Percentiles rank a stretch among this genome's conserved stretches.
Conservation (phyloP, 2,888 invertebrate species). For the Biston stratarius region DNA sequence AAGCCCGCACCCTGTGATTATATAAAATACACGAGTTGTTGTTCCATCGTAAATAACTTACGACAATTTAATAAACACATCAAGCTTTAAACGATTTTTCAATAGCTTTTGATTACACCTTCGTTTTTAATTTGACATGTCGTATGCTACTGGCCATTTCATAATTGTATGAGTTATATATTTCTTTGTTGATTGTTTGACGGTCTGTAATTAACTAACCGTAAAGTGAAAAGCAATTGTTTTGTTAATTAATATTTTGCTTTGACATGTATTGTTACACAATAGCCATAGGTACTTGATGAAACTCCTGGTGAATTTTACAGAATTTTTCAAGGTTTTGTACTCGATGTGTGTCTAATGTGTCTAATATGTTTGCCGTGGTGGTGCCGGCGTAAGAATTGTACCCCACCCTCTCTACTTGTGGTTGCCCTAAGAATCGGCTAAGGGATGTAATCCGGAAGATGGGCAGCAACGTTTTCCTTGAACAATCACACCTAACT, state of each 20-base stretch:
- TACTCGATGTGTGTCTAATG: too few species aligned
- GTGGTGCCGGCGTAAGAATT: too few species aligned
- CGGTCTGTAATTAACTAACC: constrained; percentile 43
- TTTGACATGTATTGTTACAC: constrained; percentile 17
- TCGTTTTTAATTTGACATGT: constrained; percentile 76
- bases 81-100: constrained; percentile 78
- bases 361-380: too few species aligned
- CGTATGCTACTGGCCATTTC: constrained; percentile 63
- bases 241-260: constrained; percentile 29
- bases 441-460: too few species aligned
- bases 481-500: too few species aligned
- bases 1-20: constrained; percentile 54
- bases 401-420: too few species aligned
- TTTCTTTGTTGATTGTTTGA: constrained; percentile 6
- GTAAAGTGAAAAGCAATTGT: constrained; percentile 42
- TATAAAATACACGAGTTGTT: constrained; percentile 49
- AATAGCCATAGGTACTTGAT: constrained; percentile 25
- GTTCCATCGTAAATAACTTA: constrained; percentile 73
- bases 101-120: constrained; percentile 75
- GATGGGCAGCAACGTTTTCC: too few species aligned
- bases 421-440: too few species aligned
- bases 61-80: constrained; percentile 84
- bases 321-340: background rate
- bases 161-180: constrained; percentile 64
- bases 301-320: background rate